These are phyloP conservation scores for Lithophane leautieri DNA, from an alignment of 2,888 invertebrate species.

Conservation along the genomic window DNA sequence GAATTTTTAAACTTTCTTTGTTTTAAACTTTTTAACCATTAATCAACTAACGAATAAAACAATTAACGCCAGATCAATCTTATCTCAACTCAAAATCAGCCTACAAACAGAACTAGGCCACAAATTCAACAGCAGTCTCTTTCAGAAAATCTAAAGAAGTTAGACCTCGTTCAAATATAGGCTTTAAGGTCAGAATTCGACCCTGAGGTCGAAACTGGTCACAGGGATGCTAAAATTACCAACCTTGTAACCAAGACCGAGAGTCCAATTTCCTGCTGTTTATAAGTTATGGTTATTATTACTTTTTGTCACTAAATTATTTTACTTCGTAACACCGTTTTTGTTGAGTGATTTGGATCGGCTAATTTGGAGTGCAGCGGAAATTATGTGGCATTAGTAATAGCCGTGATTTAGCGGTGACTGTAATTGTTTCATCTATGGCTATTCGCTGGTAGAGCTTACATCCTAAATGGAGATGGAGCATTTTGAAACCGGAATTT, in stretches of 20 bases:
- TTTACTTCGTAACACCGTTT: slow-evolving; percentile 41
- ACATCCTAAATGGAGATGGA: slow-evolving; percentile 21
- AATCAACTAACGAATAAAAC: neutral
- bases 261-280: slow-evolving; percentile 60
- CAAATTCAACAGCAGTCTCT: slow-evolving; percentile 10
- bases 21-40: neutral
- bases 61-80: neutral
- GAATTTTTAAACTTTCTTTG: neutral
- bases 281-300: slow-evolving; percentile 18
- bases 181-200: slow-evolving; percentile 47
- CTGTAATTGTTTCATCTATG: slow-evolving; percentile 15
- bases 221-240: slow-evolving; percentile 18
- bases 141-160: slow-evolving; percentile 32
- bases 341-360: slow-evolving; percentile 57
- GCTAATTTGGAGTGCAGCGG: slow-evolving; percentile 51
- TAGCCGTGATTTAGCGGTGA: slow-evolving; percentile 26
- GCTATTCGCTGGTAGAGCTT: neutral
- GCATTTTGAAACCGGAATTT: slow-evolving; percentile 25
- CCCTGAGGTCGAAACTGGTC: slow-evolving; percentile 37
- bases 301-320: slow-evolving; percentile 48
- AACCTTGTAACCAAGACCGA: slow-evolving; percentile 24
- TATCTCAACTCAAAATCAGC: neutral
- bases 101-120: slow-evolving; percentile 19
- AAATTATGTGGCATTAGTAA: slow-evolving; percentile 36
- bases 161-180: slow-evolving; percentile 42